Evolutionary conservation across 2,113 vertebrate genomes (phyloP), one percentile per base, ranked within the genome.

Genomic region (Chaetops frenatus): DNA sequence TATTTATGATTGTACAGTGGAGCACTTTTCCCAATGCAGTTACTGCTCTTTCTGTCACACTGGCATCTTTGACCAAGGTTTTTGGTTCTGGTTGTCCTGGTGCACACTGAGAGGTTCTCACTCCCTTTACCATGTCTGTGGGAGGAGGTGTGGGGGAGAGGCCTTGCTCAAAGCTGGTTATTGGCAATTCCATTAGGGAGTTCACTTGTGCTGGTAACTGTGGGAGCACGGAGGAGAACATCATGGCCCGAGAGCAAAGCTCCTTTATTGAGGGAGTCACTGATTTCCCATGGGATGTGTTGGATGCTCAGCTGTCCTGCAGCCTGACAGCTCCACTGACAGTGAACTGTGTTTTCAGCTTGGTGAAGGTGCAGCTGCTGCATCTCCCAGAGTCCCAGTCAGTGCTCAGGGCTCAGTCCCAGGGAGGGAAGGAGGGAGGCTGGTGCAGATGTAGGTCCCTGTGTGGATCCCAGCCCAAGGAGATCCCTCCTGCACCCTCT

Each of bases 91-190:
- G n/a, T 82, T 29, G 18, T 72, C 33, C n/a, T 48, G 56, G 25
- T 53, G 71, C 44, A 29, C 35, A 4, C 9, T 20, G 38, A 47
- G 56, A 51, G 54, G 9, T 62, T 21, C 54, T 88, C 0, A 0
- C 19, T 73, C 11, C 31, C 44, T 40, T 47, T 54, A 21, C 50
- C 13, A 4, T 50, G 18, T 29, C 12, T 0, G 0, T 40, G 28
- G 36, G 33, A 74, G 19, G 60, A 40, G 35, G 3, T 56, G 25
- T 1, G 9, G 61, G 35, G 44, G 36, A 64, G 29, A 8, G 11
- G 8, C 65, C 48, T 90, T 86, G 45, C 44, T n/a, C 45, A 67
- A 31, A 83, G 18, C 22, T 40, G 24, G 5, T 60, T 1, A 1
- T 8, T 86, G 56, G 22, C 33, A 66, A 33, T 84, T 81, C 17